These are phyloP conservation scores for Listronotus bonariensis DNA, from an alignment of 1,140 invertebrate genomes.

Conservation along the genomic window DNA sequence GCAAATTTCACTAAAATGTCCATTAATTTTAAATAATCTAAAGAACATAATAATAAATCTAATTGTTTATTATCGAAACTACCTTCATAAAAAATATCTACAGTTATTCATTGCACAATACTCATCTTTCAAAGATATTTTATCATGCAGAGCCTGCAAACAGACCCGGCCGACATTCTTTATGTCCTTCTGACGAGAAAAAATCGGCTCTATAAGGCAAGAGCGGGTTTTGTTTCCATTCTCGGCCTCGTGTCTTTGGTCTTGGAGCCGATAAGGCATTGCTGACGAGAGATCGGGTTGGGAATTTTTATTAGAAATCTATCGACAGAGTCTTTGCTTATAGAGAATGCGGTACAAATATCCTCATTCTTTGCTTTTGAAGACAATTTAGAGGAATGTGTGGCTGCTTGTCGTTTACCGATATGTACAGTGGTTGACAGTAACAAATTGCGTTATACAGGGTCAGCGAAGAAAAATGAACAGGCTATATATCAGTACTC, in stretches of 20 bases:
- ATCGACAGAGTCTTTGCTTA: slow-evolving; percentile 9
- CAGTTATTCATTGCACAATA: slow-evolving; percentile 5
- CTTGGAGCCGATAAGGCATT: background rate
- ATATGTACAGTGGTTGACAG: too few relatives aligned
- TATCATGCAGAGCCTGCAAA: background rate
- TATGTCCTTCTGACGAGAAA: slow-evolving; percentile 4
- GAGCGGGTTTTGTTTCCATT: slow-evolving; percentile 18
- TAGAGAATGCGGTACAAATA: background rate
- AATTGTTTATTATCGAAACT: too few relatives aligned
- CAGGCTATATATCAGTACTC: too few relatives aligned
- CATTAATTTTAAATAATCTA: too few relatives aligned
- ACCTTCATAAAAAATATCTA: too few relatives aligned
- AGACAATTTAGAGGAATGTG: too few relatives aligned
- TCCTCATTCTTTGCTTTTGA: too few relatives aligned
- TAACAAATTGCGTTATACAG: too few relatives aligned
- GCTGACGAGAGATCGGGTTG: background rate
- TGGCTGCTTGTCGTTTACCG: too few relatives aligned
- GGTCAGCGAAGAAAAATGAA: too few relatives aligned
- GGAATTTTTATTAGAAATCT: slow-evolving; percentile 35
- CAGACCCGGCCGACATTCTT: slow-evolving; percentile 1
- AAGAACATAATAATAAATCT: too few relatives aligned
- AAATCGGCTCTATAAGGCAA: slow-evolving; percentile 20
- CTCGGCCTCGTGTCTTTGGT: slow-evolving; percentile 9
- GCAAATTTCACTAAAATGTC: too few relatives aligned
- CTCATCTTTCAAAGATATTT: slow-evolving; percentile 5